Evolutionary conservation across 2,888 invertebrate genomes (phyloP), one percentile per base, ranked within the genome.

Genomic region (Synanthedon tipuliformis): DNA sequence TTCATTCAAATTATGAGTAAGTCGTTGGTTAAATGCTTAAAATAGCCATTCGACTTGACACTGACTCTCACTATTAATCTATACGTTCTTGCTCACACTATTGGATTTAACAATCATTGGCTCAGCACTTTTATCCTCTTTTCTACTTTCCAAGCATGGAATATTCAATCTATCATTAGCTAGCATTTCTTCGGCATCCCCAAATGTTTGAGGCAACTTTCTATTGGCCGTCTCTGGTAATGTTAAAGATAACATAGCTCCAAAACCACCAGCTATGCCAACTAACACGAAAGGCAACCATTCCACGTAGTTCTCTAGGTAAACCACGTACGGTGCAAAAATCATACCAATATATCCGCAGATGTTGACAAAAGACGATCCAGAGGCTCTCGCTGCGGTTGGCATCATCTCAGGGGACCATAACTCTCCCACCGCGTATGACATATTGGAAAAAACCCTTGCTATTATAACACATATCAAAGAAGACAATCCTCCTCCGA

Each of bases 401-500:
- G 57, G 55, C 41, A 57, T 40, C 16, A 55, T 40, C 49, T 57
- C 57, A 3, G 55, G 54, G n/a, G 53, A 52, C 57, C 57, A 57
- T 41, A 55, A 55, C 23, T 54, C 53, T 5, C 52, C 52, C 13
- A 55, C 41, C 11, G 51, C 55, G 34, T 53, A 55, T 1, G 53
- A 27, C 50, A 57, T 53, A 48, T 57, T 57, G 13, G 54, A 51
- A 13, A 51, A 15, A 50, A 57, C 54, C 40, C 55, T 55, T 1
- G 57, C 55, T 5, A 55, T 41, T 10, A 55, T 52, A 50, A 55
- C 57, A 41, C 55, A 55, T 15, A 52, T 13, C 1, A 57, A 55
- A 18, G 57, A 52, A 15, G 52, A 52, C 48, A 52, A 15, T 15
- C 57, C 57, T n/a, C 55, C 53, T 34, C 54, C 54, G 34, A 57